Evolutionary conservation across 2,113 vertebrate species (phyloP).

Genomic region (Pygoscelis adeliae): DNA sequence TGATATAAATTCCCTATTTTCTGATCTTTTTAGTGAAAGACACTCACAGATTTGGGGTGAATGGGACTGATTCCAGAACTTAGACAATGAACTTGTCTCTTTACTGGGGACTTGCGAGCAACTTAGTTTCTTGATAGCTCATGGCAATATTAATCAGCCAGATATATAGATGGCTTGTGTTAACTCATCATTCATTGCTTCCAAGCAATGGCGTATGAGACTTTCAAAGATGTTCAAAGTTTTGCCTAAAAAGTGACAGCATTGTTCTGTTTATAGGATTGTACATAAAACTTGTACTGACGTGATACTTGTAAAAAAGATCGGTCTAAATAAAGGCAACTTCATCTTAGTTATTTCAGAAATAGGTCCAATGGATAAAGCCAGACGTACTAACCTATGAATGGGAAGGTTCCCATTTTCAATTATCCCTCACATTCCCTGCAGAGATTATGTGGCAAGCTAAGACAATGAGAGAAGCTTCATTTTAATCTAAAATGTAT

Average conservation of each 20-base stretch:
- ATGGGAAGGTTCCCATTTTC: background rate
- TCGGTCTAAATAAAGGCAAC: background rate
- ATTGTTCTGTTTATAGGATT: background rate
- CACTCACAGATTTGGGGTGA: background rate
- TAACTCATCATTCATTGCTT: background rate
- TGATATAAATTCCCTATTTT: background rate
- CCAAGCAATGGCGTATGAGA: background rate
- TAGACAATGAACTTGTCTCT: background rate
- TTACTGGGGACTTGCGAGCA: background rate
- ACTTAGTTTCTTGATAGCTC: background rate
- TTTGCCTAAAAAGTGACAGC: background rate
- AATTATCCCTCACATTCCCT: background rate
- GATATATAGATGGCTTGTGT: no score
- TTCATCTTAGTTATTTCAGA: background rate
- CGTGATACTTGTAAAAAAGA: background rate
- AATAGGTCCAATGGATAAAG: background rate
- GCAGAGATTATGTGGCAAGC: background rate
- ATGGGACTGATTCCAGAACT: background rate
- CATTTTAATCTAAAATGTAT: background rate
- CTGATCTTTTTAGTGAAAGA: background rate
- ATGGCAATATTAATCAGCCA: background rate
- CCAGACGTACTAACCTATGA: accelerated
- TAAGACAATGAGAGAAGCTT: background rate
- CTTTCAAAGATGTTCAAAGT: background rate
- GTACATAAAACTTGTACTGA: background rate